These are phyloP conservation scores for Dynastes maya DNA, from an alignment of 2,888 invertebrate species.

Conservation along the genomic window DNA sequence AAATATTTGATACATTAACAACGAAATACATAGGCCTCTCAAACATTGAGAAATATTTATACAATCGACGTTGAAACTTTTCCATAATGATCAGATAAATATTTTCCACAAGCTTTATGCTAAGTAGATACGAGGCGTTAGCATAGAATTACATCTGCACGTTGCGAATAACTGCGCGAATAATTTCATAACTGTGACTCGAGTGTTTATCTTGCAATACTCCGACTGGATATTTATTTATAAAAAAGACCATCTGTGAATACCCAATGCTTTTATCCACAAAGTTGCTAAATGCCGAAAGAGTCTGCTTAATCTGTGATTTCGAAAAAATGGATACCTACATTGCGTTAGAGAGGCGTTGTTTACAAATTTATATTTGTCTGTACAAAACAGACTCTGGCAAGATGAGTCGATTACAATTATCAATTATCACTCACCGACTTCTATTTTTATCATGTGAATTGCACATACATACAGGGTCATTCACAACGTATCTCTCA, in stretches of 20 bases:
- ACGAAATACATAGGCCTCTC: constrained; percentile 12
- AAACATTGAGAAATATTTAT: constrained; percentile 27
- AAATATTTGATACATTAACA: constrained; percentile 25
- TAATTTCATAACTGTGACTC: constrained; percentile 38
- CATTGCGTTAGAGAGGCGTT: background rate
- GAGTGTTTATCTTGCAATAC: constrained; percentile 35
- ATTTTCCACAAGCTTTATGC: constrained; percentile 25
- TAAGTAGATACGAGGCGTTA: constrained; percentile 36
- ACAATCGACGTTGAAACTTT: constrained; percentile 17
- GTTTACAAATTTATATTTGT: background rate
- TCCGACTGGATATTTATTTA: constrained; percentile 27
- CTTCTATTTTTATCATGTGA: background rate
- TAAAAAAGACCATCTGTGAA: background rate
- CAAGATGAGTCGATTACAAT: background rate
- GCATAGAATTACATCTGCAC: constrained; percentile 34
- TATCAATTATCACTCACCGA: background rate
- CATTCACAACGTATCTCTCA: too few relatives aligned
- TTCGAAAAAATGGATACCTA: background rate
- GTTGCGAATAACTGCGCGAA: constrained; percentile 35
- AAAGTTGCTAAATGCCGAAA: constrained; percentile 18
- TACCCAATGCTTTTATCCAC: constrained; percentile 1
- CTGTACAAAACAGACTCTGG: background rate
- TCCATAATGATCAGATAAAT: constrained; percentile 31
- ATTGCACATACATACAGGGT: background rate
- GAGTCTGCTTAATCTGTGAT: background rate